Evolutionary conservation across 2,888 invertebrate genomes (phyloP), one percentile per base, ranked within the genome.

Genomic region (Drosophila basisetae): DNA sequence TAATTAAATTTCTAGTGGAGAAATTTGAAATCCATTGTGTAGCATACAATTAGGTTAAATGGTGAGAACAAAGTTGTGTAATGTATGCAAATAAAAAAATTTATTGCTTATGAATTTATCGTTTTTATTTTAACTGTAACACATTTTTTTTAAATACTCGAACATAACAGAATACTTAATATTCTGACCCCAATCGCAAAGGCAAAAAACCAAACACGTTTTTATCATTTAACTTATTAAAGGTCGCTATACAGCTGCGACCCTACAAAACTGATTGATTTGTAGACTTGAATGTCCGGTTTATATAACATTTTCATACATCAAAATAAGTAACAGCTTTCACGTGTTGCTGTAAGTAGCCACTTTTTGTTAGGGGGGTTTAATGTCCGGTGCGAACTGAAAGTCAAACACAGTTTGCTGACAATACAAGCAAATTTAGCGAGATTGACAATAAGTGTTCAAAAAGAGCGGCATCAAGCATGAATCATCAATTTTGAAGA

Each of bases 11-110:
- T 30, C 30, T 6, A 41, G 30, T 22, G 30, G 22, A 41, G 41
- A 39, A 60, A 49, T 58, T 58, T 33, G 9, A 47, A 49, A 35
- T 49, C 49, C 28, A 49, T 60, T 60, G 35, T 60, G 31, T 58
- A 58, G 58, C 43, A 31, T 58, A 43, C 31, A 58, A 58, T 31
- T 58, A 58, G 58, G 43, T 31, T 30, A 58, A 58, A 43, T 58
- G 58, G 58, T 58, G 41, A 58, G 6, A 58, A 58, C 16, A 16
- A 58, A 31, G 31, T 58, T 43, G 58, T 43, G 22, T 43, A 22
- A 43, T 43, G 31, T 58, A 31, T 31, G 58, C 58, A 58, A 58
- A 58, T 43, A 43, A 58, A 58, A 31, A 18, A 22, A 6, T 30
- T 1, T 43, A 43, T 58, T 58, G 41, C 10, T 39, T 31, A 30